Percentiles rank a stretch among this genome's conserved stretches.
These are phyloP conservation scores for Chelonus formosanus DNA, from an alignment of 2,888 invertebrate species.

Conservation along the genomic window DNA sequence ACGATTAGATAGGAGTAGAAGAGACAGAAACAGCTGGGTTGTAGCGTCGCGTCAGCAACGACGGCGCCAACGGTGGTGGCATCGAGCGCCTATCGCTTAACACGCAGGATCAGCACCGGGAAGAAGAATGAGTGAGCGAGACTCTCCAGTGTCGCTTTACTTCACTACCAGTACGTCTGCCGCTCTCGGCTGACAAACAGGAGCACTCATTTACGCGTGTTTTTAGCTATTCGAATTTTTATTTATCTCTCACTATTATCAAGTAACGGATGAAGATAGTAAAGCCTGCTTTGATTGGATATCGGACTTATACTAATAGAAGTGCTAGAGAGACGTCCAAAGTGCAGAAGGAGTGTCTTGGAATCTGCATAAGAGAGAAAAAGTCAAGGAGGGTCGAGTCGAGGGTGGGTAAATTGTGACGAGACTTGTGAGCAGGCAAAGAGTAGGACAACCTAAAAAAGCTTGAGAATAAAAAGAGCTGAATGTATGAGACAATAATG, in stretches of 20 bases:
- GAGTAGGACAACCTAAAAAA: constrained; percentile 8
- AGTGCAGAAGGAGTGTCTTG: constrained; percentile 24
- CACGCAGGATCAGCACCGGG: constrained; percentile 58
- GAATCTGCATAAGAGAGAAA: constrained; percentile 16
- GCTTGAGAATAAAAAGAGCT: constrained; percentile 33
- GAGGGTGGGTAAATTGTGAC: constrained; percentile 19
- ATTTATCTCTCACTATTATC: not conserved
- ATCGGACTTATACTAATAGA: not conserved
- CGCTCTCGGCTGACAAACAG: constrained; percentile 45
- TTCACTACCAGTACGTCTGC: constrained; percentile 48
- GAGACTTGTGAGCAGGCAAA: constrained; percentile 8
- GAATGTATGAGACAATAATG: constrained; percentile 4
- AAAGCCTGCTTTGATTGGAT: constrained; percentile 5
- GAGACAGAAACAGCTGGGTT: constrained; percentile 27
- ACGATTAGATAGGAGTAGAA: constrained; percentile 27
- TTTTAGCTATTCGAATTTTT: not conserved
- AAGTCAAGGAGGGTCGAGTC: constrained; percentile 10
- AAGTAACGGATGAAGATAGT: not conserved
- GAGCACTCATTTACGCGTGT: constrained; percentile 39
- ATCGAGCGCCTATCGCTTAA: constrained; percentile 54
- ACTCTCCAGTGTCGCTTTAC: constrained; percentile 36
- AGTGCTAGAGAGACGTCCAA: constrained; percentile 17
- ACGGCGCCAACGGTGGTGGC: constrained; percentile 44
- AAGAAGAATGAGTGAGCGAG: constrained; percentile 42
- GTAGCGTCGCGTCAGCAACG: constrained; percentile 28